Evolutionary conservation across 2,113 vertebrate species (phyloP).

Genomic region (Petrocephalus zakoni): DNA sequence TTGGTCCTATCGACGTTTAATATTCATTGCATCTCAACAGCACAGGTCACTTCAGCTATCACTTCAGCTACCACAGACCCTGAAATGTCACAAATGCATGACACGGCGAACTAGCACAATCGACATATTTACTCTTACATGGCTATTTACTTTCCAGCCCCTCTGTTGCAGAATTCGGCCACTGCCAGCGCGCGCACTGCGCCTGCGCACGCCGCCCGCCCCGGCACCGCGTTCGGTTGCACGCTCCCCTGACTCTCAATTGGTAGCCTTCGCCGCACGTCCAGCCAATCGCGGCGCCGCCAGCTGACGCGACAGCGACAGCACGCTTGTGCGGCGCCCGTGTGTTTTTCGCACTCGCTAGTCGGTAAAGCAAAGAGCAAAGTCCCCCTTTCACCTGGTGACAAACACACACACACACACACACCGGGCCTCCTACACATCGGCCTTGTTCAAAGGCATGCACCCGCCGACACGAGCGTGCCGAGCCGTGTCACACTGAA

Average conservation of each 20-base stretch:
- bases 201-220: background rate
- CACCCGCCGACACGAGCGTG: background rate
- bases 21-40: background rate
- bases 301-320: background rate
- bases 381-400: background rate
- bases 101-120: background rate
- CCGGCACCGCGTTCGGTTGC: background rate
- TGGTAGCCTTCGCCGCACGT: background rate
- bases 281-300: background rate
- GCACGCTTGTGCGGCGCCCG: background rate
- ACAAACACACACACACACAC: background rate
- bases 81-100: background rate
- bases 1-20: background rate
- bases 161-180: background rate
- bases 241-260: background rate
- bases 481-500: background rate
- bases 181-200: background rate
- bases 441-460: background rate
- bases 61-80: no score
- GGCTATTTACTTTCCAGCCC: background rate
- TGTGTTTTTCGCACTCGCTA: background rate
- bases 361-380: background rate
- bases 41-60: background rate
- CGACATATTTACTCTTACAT: background rate
- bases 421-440: background rate